Base-by-base conservation (phyloP, 2,888 invertebrate species). In the Seira sanloemensis region DNA sequence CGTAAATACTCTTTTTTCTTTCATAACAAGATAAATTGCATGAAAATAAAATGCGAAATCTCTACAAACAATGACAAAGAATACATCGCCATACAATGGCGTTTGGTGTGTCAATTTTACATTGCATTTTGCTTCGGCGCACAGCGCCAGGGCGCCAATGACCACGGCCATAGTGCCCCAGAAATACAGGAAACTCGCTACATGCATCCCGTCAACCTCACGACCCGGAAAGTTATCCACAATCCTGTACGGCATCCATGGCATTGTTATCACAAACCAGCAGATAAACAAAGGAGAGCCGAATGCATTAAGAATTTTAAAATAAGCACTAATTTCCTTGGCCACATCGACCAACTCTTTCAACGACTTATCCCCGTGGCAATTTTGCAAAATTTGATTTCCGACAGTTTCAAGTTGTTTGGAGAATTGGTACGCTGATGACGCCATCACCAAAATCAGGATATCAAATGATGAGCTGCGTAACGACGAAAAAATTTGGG, bases 241-340 rank as follows among this genome's bases (percentile, higher is more conserved):
- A 9, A 69, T 4, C 0, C 77, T 68, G 24, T 23, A 24, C 0
- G 77, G 69, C 54, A 69, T 77, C 77, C 77, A 77, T 2, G 77
- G 77, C 19, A 77, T 16, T 25, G 23, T 69, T 1, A 77, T 68
- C 19, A 68, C 62, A 77, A 77, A 58, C 77, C 77, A 77, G 23
- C 77, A 77, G 0, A 77, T 7, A 25, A 66, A 54, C 1, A 77
- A 12, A 2, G 50, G 16, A 21, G 68, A 50, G 19, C 18, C 24
- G n/a, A 77, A 77, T n/a, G 9, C 26, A 37, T 77, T 77, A 18
- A 77, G 27, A 26, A 4, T 1, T 12, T 23, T 0, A 27, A 76
- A 76, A 25, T 67, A 76, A 0, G 0, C 7, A n/a, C 25, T n/a
- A 2, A 76, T 1, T 24, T 76, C 67, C 16, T 50, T 66, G 5